These are phyloP conservation scores for Cylindroiulus punctatus DNA, from an alignment of 2,888 invertebrate species.

Conservation along the genomic window DNA sequence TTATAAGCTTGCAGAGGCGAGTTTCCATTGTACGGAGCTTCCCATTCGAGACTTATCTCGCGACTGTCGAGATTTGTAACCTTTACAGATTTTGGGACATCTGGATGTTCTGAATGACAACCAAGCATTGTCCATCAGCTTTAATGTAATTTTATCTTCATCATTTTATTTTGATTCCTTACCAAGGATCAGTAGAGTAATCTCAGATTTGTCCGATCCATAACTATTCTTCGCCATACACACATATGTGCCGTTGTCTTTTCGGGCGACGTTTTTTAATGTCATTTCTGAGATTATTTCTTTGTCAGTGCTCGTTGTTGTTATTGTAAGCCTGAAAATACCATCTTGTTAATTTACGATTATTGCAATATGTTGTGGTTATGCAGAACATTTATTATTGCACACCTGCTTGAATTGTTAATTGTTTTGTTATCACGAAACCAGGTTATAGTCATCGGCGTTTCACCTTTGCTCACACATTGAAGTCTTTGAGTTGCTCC, in stretches of 20 bases:
- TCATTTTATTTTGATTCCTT: neutral
- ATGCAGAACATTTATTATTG: neutral
- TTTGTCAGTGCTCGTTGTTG: neutral
- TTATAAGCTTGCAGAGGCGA: conserved; percentile 88
- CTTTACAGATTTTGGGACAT: neutral
- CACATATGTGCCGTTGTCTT: conserved; percentile 56
- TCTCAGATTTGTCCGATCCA: conserved; percentile 13
- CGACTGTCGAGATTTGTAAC: neutral
- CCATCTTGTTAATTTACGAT: neutral
- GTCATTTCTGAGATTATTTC: conserved; percentile 42
- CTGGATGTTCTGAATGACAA: neutral
- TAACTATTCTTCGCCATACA: conserved; percentile 55
- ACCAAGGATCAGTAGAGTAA: neutral
- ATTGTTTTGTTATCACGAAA: conserved; percentile 58
- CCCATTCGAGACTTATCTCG: conserved; percentile 71
- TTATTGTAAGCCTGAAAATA: neutral
- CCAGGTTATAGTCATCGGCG: conserved; percentile 40
- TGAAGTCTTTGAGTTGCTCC: conserved; percentile 57
- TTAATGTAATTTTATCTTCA: neutral
- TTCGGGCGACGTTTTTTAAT: conserved; percentile 53
- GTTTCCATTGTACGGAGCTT: conserved; percentile 90
- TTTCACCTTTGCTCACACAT: conserved; percentile 46
- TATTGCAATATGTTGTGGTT: neutral
- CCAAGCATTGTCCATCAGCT: neutral
- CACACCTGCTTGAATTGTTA: conserved; percentile 40